Evolutionary conservation across 2,113 vertebrate genomes (phyloP).

Genomic region (Menura novaehollandiae): DNA sequence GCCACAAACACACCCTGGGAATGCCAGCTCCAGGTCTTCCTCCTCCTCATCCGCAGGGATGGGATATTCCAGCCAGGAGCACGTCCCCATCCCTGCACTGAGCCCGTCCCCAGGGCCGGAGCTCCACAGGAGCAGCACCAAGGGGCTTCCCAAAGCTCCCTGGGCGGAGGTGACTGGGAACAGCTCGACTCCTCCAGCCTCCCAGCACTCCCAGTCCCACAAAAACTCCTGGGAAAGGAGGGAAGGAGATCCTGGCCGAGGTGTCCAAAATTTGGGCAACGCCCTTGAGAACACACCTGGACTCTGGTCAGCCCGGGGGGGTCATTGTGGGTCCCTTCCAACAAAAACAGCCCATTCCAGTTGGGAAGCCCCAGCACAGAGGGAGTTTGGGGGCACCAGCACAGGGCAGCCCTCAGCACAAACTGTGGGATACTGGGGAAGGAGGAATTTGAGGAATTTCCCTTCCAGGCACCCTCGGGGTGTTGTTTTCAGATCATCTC

Average conservation of each 20-base stretch:
- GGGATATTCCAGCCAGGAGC: background rate
- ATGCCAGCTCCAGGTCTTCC: background rate
- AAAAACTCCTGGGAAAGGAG: background rate
- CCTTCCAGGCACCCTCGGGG: background rate
- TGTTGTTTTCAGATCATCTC: background rate
- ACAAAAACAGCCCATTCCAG: background rate
- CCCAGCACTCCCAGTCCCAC: background rate
- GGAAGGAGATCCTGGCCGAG: background rate
- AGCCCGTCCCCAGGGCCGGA: background rate
- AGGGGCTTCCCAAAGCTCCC: background rate
- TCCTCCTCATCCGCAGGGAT: rapidly evolving
- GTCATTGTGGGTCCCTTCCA: background rate
- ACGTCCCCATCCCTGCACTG: rapidly evolving
- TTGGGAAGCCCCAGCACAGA: background rate
- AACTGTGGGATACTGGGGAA: background rate
- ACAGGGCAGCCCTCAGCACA: background rate
- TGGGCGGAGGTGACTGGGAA: background rate
- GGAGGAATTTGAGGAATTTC: background rate
- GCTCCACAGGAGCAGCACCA: rapidly evolving
- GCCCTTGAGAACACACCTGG: background rate
- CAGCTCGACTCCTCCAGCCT: background rate
- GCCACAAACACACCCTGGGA: background rate
- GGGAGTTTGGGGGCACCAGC: background rate
- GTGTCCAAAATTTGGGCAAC: background rate
- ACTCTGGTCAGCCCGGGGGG: background rate